Evolutionary conservation across 1,140 invertebrate species (phyloP).

Genomic region (Trypoxylus dichotomus): DNA sequence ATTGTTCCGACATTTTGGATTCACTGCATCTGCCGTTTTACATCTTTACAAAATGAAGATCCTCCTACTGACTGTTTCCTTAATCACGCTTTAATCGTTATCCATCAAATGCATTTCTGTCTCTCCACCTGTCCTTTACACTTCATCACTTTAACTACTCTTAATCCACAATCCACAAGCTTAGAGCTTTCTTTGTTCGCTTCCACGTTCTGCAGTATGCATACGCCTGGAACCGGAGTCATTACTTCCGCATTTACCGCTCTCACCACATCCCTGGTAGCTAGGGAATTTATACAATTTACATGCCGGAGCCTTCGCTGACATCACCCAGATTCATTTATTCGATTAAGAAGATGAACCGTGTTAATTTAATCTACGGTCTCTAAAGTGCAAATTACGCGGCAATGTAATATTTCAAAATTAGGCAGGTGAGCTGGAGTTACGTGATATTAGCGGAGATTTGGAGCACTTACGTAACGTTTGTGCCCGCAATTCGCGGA

Average conservation of each 20-base stretch:
- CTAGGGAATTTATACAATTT: background rate
- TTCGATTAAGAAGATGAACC: background rate
- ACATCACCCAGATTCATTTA: background rate
- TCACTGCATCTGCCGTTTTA: too few relatives aligned
- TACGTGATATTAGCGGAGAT: background rate
- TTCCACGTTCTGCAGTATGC: background rate
- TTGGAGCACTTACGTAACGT: background rate
- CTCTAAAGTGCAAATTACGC: background rate
- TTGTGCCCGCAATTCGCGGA: background rate
- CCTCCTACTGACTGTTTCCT: too few relatives aligned
- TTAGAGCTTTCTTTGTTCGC: background rate
- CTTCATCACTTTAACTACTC: too few relatives aligned
- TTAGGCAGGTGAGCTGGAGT: background rate
- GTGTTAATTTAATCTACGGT: slow-evolving; percentile 1
- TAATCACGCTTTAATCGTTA: too few relatives aligned
- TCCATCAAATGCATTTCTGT: too few relatives aligned
- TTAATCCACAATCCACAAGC: too few relatives aligned
- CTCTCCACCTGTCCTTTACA: too few relatives aligned
- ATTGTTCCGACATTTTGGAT: too few relatives aligned
- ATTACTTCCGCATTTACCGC: background rate
- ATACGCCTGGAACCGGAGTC: too few relatives aligned
- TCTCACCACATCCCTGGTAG: background rate
- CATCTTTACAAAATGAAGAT: too few relatives aligned
- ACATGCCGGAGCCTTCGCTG: background rate
- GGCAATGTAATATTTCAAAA: background rate